Evolutionary conservation across 2,797 vertebrate genomes (phyloP).

Genomic region (Atherinosoma microstoma): DNA sequence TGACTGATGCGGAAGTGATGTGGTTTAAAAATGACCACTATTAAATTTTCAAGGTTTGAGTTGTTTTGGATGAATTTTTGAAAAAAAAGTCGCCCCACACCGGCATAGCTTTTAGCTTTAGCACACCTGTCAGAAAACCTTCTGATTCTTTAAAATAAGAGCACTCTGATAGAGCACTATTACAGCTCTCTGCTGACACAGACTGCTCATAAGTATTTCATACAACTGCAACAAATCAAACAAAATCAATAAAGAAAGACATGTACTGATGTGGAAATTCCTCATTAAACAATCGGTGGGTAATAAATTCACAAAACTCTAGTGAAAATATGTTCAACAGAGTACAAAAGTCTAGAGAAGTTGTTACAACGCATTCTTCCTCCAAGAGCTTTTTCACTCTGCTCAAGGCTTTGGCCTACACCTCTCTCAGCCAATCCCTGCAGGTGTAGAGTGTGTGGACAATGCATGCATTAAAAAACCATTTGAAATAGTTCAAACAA

Average conservation of each 20-base stretch:
- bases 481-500: not conserved
- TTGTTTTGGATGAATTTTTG: not conserved
- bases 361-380: too few relatives aligned
- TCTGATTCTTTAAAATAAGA: not conserved
- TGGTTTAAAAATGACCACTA: not conserved
- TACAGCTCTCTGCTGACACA: not conserved
- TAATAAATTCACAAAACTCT: too few relatives aligned
- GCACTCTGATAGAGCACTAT: not conserved
- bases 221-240: not conserved
- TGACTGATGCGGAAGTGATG: not conserved
- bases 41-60: not conserved
- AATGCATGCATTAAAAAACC: not conserved
- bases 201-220: not conserved
- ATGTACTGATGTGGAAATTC: too few relatives aligned
- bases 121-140: not conserved
- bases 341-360: too few relatives aligned
- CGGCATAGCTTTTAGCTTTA: not conserved
- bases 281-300: too few relatives aligned
- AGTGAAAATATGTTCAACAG: too few relatives aligned
- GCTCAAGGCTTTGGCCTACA: not conserved
- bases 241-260: not conserved
- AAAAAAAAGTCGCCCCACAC: not conserved
- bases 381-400: too few relatives aligned
- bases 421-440: not conserved
- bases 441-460: not conserved